Base-by-base conservation (phyloP, 2,888 invertebrate species). In the Gortyna flavago region DNA sequence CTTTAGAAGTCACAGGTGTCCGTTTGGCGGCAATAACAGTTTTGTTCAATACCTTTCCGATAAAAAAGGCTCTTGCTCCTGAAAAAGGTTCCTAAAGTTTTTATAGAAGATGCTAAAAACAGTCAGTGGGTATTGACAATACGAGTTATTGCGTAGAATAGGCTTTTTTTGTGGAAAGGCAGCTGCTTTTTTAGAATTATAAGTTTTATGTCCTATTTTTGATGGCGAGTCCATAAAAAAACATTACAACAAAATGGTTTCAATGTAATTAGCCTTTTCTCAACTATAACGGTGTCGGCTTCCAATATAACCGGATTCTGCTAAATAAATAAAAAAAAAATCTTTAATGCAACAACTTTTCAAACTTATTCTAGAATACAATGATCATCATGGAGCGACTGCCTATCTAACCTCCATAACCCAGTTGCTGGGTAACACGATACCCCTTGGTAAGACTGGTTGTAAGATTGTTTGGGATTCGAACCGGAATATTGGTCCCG, bases 1-100 rank as follows among this genome's bases (percentile, higher is more conserved):
- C 29, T 75, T 84, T 67, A 78, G 81, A 64, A 77, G 87, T 85
- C 89, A 88, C 88, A 89, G 88, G 88, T 89, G 88, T 82, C 77
- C 77, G 74, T 71, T 76, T 74, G 77, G 57, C 59, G 44, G 81
- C 80, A 72, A 88, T 88, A 89, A 88, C 89, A 78, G 74, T 88
- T 89, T 80, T 77, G 80, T 79, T 75, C 70, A 62, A 80, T 85
- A 87, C 82, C 79, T 77, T 88, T 86, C 54, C 75, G 69, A 88
- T 86, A 89, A 88, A 87, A 87, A 88, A 65, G 80, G 75, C 67
- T 67, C 73, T 72, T 62, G 57, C 48, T 72, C 72, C 64, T 75
- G 65, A 69, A 75, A 85, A 89, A 72, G 76, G 76, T 74, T 72
- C 62, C 32, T 54, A 59, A 81, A 84, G 84, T 87, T 89, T 84